Evolutionary conservation across 2,888 invertebrate species (phyloP).

Genomic region (Drosophila meridionalis): DNA sequence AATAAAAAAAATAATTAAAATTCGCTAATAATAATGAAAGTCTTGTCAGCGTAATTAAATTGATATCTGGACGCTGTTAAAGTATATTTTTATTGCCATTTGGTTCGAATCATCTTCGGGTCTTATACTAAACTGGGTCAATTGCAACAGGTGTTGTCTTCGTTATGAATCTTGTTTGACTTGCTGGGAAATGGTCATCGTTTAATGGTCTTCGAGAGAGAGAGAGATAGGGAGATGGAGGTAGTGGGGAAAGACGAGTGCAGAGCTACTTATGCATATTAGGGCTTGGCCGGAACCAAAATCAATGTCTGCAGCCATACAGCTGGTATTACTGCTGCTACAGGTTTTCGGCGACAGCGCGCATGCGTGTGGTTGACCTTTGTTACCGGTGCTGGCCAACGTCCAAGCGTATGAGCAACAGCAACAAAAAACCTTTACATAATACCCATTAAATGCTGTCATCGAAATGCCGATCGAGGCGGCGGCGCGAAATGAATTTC

Average conservation of each 20-base stretch:
- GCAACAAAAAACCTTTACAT: conserved; percentile 57
- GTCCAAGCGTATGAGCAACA: conserved; percentile 4
- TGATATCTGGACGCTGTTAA: background rate
- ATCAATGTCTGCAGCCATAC: conserved; percentile 36
- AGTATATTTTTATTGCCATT: conserved; percentile 20
- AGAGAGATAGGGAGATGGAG: background rate
- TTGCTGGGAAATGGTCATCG: conserved; percentile 51
- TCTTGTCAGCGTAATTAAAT: background rate
- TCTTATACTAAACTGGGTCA: conserved; percentile 27
- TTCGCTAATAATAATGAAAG: background rate
- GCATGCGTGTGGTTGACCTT: conserved; percentile 34
- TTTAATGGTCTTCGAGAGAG: conserved; percentile 18
- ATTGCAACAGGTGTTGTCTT: conserved; percentile 58
- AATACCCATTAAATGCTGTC: conserved; percentile 77
- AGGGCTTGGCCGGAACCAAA: conserved; percentile 73
- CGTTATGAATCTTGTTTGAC: conserved; percentile 28
- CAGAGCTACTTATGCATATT: conserved; percentile 19
- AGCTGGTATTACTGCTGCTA: conserved; percentile 16
- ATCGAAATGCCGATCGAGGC: conserved; percentile 68
- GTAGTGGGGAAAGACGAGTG: background rate
- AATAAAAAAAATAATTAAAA: background rate
- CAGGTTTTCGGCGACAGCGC: conserved; percentile 16
- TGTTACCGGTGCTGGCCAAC: conserved; percentile 19
- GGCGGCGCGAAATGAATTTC: conserved; percentile 72
- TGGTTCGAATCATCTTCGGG: conserved; percentile 4